Conservation (phyloP, 1,140 invertebrate species). For the Liolophura sinensis region DNA sequence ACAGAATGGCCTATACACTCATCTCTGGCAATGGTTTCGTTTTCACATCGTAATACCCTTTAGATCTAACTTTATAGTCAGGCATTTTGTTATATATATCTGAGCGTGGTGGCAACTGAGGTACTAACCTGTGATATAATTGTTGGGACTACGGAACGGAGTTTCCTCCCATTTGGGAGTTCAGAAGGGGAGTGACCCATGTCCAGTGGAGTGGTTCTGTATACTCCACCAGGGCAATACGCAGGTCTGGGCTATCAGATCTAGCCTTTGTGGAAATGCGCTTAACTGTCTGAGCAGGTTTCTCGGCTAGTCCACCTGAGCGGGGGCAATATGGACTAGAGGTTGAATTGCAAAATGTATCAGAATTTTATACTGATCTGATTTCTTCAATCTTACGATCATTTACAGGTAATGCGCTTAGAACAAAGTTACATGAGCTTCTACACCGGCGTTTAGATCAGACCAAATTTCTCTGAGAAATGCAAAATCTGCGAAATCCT, state of each 20-base stretch:
- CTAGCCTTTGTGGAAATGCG: constrained; percentile 16
- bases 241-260: too few species aligned
- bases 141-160: constrained; percentile 14
- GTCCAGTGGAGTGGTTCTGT: constrained; percentile 13
- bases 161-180: constrained; percentile 14
- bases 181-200: constrained; percentile 15
- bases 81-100: too few species aligned
- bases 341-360: constrained; percentile 45
- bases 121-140: constrained; percentile 3
- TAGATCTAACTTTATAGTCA: too few species aligned
- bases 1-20: too few species aligned
- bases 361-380: background rate
- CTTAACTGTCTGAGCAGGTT: constrained; percentile 19
- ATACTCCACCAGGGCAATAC: constrained; percentile 21
- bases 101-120: too few species aligned
- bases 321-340: constrained; percentile 42
- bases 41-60: too few species aligned
- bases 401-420: background rate
- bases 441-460: background rate
- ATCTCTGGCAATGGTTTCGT: too few species aligned
- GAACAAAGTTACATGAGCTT: background rate
- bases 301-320: constrained; percentile 26
- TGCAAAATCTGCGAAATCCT: constrained; percentile 51
- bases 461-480: background rate
- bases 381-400: constrained; percentile 1